Evolutionary conservation across 1,140 invertebrate species (phyloP).

Genomic region (Oreohelix idahoensis): DNA sequence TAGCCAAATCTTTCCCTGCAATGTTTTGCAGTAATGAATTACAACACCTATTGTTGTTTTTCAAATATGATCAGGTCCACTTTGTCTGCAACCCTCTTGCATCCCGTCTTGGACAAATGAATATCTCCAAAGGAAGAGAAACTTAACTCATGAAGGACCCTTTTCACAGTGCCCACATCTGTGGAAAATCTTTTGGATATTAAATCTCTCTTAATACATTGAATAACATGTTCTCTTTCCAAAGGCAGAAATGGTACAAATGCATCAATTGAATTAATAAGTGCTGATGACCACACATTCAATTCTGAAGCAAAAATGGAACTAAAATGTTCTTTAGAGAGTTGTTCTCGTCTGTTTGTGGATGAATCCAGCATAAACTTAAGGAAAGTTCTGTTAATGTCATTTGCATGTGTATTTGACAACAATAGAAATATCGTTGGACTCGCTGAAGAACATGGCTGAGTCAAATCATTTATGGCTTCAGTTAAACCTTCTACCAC

Average conservation of each 20-base stretch:
- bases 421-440: constrained; percentile 59
- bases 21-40: too few species aligned
- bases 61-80: constrained; percentile 51
- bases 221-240: constrained; percentile 85
- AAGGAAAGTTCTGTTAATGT: constrained; percentile 60
- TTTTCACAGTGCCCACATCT: constrained; percentile 43
- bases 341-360: constrained; percentile 43
- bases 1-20: too few species aligned
- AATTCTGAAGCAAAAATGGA: constrained; percentile 41
- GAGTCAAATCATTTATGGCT: constrained; percentile 50
- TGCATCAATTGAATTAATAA: constrained; percentile 90
- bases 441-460: constrained; percentile 37
- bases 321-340: constrained; percentile 48
- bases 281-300: constrained; percentile 70
- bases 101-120: constrained; percentile 61
- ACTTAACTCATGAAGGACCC: constrained; percentile 56
- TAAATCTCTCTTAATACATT: constrained; percentile 78
- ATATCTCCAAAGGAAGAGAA: constrained; percentile 51
- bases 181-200: constrained; percentile 54
- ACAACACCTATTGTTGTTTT: constrained; percentile 13
- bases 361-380: constrained; percentile 41
- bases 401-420: constrained; percentile 58
- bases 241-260: constrained; percentile 95
- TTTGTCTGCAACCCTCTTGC: constrained; percentile 66
- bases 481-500: constrained; percentile 51